A percentile compares a stretch with the other conserved stretches of the same genome.
phyloP scores from a whole-genome alignment of 2,797 vertebrate genomes.

The Neosalanx taihuensis region DNA sequence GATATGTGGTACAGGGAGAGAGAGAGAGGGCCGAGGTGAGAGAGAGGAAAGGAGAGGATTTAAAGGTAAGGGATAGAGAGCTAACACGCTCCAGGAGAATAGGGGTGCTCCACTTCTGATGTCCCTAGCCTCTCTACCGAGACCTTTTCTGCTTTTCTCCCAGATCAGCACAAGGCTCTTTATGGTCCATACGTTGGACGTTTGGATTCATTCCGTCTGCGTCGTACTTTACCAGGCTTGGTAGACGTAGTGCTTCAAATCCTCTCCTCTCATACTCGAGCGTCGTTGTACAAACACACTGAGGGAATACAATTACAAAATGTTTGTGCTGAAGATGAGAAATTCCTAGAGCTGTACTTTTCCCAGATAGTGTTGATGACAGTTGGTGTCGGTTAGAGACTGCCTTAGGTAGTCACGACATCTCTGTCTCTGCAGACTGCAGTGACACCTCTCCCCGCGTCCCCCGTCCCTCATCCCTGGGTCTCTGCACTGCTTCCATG shows the following conservation, averaged over 20 bases:
- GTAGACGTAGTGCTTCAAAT: too few relatives aligned
- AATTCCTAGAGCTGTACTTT: background rate
- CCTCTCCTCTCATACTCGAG: too few relatives aligned
- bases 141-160: background rate
- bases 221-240: too few relatives aligned
- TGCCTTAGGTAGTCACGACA: slow-evolving; percentile 24
- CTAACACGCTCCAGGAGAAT: too few relatives aligned
- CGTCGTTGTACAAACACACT: too few relatives aligned
- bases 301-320: too few relatives aligned
- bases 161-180: background rate
- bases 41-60: background rate
- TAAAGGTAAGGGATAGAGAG: background rate
- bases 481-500: background rate
- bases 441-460: too few relatives aligned
- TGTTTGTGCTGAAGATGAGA: too few relatives aligned
- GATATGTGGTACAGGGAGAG: slow-evolving; percentile 46
- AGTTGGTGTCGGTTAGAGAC: background rate
- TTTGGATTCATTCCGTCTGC: background rate
- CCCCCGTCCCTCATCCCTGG: background rate
- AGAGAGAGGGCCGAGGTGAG: background rate
- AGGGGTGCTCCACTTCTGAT: too few relatives aligned
- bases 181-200: background rate
- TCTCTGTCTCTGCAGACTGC: slow-evolving; percentile 9
- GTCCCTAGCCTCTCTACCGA: too few relatives aligned
- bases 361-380: background rate